Conservation (phyloP, 1,140 invertebrate species). For the Cyphomyrmex costatus region DNA sequence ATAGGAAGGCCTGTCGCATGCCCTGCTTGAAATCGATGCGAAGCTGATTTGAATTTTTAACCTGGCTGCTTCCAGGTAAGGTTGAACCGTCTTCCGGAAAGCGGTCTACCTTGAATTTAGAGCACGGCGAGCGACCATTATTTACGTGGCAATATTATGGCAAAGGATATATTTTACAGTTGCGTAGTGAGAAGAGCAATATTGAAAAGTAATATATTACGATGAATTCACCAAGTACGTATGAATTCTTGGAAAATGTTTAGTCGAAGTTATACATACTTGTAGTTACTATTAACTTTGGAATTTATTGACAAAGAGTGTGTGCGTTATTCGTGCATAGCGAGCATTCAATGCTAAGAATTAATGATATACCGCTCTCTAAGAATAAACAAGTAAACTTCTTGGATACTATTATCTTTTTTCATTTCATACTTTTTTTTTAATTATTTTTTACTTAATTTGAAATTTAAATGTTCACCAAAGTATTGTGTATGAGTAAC, state of each 20-base stretch:
- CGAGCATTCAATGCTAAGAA: background rate
- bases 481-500: background rate
- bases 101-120: constrained; percentile 23
- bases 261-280: background rate
- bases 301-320: background rate
- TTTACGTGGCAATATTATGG: constrained; percentile 21
- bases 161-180: background rate
- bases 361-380: background rate
- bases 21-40: constrained; percentile 48
- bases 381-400: background rate
- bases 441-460: background rate
- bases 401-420: background rate
- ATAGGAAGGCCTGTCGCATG: constrained; percentile 16
- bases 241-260: constrained; percentile 1
- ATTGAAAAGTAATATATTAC: constrained; percentile 46
- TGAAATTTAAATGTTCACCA: background rate
- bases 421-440: background rate
- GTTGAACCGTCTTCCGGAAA: constrained; percentile 18
- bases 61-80: constrained; percentile 16
- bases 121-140: constrained; percentile 15
- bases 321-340: background rate
- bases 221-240: background rate
- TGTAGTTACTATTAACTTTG: background rate
- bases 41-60: constrained; percentile 62
- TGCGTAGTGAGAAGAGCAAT: background rate